Evolutionary conservation across 2,113 vertebrate genomes (phyloP).

Genomic region (Chloropsis hardwickii): DNA sequence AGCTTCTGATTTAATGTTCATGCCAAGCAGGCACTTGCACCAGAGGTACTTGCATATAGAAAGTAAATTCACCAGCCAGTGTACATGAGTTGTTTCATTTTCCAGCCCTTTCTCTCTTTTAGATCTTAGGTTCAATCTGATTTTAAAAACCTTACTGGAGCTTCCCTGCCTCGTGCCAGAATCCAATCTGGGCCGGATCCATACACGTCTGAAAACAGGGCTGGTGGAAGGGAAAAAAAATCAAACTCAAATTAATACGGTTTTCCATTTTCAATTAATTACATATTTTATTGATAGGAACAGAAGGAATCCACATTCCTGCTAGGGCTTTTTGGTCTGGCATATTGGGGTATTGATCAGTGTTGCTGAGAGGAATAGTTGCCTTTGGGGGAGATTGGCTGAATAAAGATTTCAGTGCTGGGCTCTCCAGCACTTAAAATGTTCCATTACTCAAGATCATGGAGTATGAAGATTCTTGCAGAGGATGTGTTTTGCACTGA

Average conservation of each 20-base stretch:
- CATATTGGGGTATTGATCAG: constrained; percentile 56
- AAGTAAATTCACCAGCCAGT: background rate
- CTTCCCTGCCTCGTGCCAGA: background rate
- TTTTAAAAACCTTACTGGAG: background rate
- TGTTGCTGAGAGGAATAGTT: constrained; percentile 31
- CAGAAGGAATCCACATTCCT: constrained; percentile 15
- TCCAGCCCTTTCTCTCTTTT: background rate
- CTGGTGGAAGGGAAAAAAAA: background rate
- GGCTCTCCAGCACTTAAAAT: constrained; percentile 35
- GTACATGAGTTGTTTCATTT: background rate
- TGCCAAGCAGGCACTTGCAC: background rate
- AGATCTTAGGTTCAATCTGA: background rate
- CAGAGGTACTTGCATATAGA: background rate
- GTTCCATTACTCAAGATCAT: constrained; percentile 55
- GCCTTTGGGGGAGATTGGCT: constrained; percentile 47
- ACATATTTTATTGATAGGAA: constrained; percentile 49
- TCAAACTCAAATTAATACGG: constrained; percentile 13
- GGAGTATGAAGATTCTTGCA: constrained; percentile 51
- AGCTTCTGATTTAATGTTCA: background rate
- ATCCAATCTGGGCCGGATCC: background rate
- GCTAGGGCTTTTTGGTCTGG: background rate
- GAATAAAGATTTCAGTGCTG: constrained; percentile 51
- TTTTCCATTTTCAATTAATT: constrained; percentile 51
- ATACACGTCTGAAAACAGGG: background rate
- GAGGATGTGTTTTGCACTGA: constrained; percentile 17